Conservation (phyloP, 1,140 invertebrate species). For the Halesus radiatus region DNA sequence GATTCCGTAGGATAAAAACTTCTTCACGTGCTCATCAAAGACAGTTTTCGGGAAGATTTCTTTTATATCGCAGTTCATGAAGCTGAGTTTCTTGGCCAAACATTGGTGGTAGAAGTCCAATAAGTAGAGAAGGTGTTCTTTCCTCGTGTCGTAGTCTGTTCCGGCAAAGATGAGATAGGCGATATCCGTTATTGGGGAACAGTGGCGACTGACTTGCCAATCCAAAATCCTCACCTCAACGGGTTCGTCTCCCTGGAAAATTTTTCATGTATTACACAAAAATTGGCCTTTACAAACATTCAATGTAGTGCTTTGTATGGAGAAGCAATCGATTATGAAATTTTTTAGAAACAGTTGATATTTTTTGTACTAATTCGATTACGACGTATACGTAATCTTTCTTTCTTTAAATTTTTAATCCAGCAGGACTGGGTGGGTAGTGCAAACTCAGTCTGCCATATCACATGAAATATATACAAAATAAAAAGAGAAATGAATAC, state of each 20-base stretch:
- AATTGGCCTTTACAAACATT: no score
- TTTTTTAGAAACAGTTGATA: no score
- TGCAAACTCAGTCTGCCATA: no score
- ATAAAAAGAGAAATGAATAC: no score
- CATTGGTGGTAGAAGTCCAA: slow-evolving; percentile 72
- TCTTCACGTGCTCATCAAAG: slow-evolving; percentile 59
- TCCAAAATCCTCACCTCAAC: slow-evolving; percentile 63
- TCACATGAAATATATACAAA: no score
- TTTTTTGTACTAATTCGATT: no score
- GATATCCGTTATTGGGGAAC: slow-evolving; percentile 65
- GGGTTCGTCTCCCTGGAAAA: slow-evolving; percentile 52
- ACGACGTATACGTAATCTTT: no score
- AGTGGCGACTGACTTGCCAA: slow-evolving; percentile 64
- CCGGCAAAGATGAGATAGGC: slow-evolving; percentile 66
- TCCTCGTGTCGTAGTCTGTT: slow-evolving; percentile 59
- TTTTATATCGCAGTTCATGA: slow-evolving; percentile 64
- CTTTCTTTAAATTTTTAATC: no score
- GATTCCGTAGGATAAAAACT: slow-evolving; percentile 39
- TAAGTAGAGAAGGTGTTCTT: slow-evolving; percentile 62
- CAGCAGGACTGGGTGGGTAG: no score
- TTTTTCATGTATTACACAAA: no score
- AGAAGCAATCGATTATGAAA: no score
- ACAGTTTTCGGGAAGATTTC: slow-evolving; percentile 31
- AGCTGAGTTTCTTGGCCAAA: slow-evolving; percentile 62
- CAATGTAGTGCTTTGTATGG: no score